Evolutionary conservation across 2,888 invertebrate genomes (phyloP), one percentile per base, ranked within the genome.

Genomic region (Cylloceria caligata): DNA sequence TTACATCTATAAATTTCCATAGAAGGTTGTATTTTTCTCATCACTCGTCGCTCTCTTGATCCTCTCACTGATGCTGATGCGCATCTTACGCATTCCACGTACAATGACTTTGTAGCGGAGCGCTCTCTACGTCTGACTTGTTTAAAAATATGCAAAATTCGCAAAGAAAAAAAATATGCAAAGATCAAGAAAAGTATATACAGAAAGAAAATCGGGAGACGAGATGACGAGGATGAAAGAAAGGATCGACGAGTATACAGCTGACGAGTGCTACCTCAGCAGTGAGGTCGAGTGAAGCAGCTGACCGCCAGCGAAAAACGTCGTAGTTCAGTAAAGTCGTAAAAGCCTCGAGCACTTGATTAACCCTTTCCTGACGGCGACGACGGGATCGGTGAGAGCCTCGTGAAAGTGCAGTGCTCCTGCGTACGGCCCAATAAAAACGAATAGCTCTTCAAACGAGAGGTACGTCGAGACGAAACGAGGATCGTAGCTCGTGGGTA

Each of bases 261-360:
- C 27, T 34, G 60, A 21, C 57, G n/a, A 4, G n/a, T 7, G 30
- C 11, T 39, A 49, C 49, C 27, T 57, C 62, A 21, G 42, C 47
- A 16, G 27, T 19, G 45, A 27, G 36, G 9, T 47, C 27, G 42
- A 64, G n/a, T 68, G 62, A 64, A 30, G 27, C n/a, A 57, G n/a
- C 7, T 30, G 62, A 34, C 55, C 30, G 36, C 30, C 64, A 21
- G 24, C 52, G 57, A 36, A 68, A 80, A 78, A 80, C 57, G 71
- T 49, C 49, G 72, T 36, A 74, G 81, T 69, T 75, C 42, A 27
- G 62, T 71, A 67, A 67, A 67, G 60, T 79, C 83, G 81, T 81
- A 74, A 74, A 85, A 83, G 78, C 67, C 74, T 81, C 71, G 52
- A 67, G 75, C 67, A 68, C 69, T 83, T 83, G 81, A 85, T 85